Evolutionary conservation across 1,140 invertebrate species (phyloP).

Genomic region (Aphidius gifuensis): DNA sequence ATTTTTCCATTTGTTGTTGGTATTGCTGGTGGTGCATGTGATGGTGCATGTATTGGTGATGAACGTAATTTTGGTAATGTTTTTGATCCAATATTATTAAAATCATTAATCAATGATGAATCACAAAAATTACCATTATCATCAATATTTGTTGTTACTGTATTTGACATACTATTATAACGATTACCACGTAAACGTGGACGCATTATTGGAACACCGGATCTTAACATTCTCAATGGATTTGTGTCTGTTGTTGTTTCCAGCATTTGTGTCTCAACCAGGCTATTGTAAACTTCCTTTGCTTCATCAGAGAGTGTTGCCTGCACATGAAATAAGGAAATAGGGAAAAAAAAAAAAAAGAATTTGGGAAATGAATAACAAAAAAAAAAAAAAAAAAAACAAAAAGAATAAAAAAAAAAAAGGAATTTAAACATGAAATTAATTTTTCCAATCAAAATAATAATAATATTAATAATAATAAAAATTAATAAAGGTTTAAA

Average conservation of each 20-base stretch:
- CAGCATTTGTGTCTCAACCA: conserved; percentile 74
- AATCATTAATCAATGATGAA: conserved; percentile 38
- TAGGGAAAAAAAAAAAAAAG: conserved; percentile 45
- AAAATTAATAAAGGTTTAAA: conserved; percentile 19
- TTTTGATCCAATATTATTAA: conserved; percentile 43
- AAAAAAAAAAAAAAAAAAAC: conserved; percentile 5
- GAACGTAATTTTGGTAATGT: conserved; percentile 48
- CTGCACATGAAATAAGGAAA: conserved; percentile 54
- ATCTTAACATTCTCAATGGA: conserved; percentile 71
- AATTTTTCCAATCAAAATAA: too few relatives aligned
- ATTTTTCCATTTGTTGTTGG: conserved; percentile 3
- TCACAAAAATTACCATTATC: conserved; percentile 29
- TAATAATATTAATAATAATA: conserved; percentile 17
- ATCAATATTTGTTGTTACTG: conserved; percentile 25
- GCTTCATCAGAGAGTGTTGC: conserved; percentile 76
- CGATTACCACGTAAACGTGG: conserved; percentile 62
- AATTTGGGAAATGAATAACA: conserved; percentile 32
- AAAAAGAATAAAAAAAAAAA: conserved; percentile 40
- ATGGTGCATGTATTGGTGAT: conserved; percentile 27
- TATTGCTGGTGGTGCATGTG: conserved; percentile 36
- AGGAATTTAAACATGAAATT: conserved; percentile 23
- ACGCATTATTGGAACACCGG: conserved; percentile 61
- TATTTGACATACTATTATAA: conserved; percentile 35
- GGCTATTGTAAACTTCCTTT: conserved; percentile 85
- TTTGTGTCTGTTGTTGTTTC: conserved; percentile 56